Evolutionary conservation across 2,113 vertebrate species (phyloP).

Genomic region (Vidua chalybeata): DNA sequence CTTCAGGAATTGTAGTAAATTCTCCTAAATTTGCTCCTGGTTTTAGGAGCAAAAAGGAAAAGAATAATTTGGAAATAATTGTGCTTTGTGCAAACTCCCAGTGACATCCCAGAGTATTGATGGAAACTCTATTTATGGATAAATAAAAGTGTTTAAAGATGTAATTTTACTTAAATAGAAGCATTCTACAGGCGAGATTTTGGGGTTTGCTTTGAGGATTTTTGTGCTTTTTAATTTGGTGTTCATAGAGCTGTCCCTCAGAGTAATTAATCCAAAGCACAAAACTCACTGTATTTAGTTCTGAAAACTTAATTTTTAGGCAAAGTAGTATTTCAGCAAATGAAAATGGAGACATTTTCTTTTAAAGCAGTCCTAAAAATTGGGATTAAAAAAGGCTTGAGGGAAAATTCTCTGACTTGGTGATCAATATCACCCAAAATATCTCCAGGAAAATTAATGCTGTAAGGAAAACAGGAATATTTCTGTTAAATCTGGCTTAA

Average conservation of each 20-base stretch:
- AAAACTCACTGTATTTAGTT: accelerated
- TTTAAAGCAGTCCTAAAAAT: neutral
- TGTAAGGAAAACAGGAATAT: neutral
- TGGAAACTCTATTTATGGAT: neutral
- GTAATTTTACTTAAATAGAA: neutral
- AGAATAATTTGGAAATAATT: neutral
- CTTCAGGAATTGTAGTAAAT: neutral
- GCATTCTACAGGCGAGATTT: neutral
- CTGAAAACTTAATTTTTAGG: neutral
- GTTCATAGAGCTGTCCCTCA: neutral
- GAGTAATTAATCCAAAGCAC: neutral
- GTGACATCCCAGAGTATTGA: neutral
- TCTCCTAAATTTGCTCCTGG: neutral
- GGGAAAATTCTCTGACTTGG: neutral
- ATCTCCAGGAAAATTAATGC: neutral
- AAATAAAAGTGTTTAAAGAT: neutral
- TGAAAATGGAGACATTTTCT: neutral
- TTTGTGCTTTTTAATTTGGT: neutral
- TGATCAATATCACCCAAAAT: neutral
- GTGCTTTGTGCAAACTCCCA: neutral
- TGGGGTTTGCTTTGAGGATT: too few species aligned
- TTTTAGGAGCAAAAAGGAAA: neutral
- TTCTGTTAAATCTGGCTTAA: neutral
- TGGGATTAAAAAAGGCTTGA: neutral
- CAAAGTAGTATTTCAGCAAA: neutral